Conservation (phyloP, 2,888 invertebrate species). For the Lucinisca nassula region DNA sequence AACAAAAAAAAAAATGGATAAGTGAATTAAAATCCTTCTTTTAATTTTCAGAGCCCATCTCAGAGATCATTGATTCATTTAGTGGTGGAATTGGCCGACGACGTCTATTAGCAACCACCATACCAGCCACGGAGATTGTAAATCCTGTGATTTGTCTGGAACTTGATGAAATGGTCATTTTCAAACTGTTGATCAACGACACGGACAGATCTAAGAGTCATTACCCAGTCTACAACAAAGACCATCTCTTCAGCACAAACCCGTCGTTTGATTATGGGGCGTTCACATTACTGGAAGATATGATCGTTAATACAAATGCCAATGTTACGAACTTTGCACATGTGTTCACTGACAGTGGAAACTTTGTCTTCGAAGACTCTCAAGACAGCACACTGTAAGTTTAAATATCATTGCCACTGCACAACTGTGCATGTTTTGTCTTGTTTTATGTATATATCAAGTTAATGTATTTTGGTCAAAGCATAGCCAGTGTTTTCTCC, state of each 20-base stretch:
- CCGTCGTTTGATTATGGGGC: constrained; percentile 86
- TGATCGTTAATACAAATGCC: constrained; percentile 84
- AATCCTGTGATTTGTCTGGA: constrained; percentile 86
- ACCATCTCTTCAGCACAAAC: constrained; percentile 86
- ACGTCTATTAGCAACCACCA: constrained; percentile 76
- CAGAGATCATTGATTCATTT: constrained; percentile 38
- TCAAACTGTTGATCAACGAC: constrained; percentile 82
- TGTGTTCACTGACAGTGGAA: constrained; percentile 85
- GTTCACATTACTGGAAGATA: constrained; percentile 82
- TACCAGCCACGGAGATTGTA: constrained; percentile 79
- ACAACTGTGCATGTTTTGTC: too few species aligned
- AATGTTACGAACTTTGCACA: constrained; percentile 84
- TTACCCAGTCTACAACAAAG: constrained; percentile 85
- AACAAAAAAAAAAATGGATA: too few species aligned
- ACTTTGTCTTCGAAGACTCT: constrained; percentile 85
- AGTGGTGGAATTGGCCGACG: constrained; percentile 68
- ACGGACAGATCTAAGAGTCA: constrained; percentile 81
- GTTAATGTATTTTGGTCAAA: too few species aligned
- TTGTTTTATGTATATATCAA: too few species aligned
- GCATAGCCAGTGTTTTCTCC: too few species aligned
- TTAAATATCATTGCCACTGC: too few species aligned
- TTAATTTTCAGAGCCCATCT: constrained; percentile 58
- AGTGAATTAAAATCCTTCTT: too few species aligned
- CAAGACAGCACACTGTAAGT: constrained; percentile 79
- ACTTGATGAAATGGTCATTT: constrained; percentile 83